Base-by-base conservation (phyloP, 2,113 vertebrate species). In the Zapus hudsonius region DNA sequence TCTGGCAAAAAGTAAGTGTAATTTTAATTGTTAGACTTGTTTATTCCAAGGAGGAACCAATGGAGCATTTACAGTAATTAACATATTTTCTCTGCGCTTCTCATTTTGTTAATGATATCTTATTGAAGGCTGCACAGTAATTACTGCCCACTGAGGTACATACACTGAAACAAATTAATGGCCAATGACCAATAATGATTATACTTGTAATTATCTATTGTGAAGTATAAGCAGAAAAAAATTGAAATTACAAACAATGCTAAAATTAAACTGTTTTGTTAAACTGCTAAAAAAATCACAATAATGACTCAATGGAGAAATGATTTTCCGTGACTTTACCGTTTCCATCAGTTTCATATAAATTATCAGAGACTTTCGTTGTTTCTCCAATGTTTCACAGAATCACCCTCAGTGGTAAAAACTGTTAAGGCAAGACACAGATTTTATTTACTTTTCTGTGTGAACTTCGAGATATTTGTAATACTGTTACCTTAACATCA, bases 91-190 rank as follows among this genome's bases (percentile, higher is more conserved):
- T 98, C 91, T 96, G 96, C 96, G 97, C 94, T 98, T 98, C 97
- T 98, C 96, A 98, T 98, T 98, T 98, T 98, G 97, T 97, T 98
- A 98, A 98, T 98, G 98, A 96, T 98, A 98, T 97, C 87, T 97
- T 97, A 98, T 97, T 97, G 97, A 98, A 98, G 97, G 92, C 96
- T 97, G 95, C 97, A 95, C 91, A 96, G 96, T 98, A 98, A 98
- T 98, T 98, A 98, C 97, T 98, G 98, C 97, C 97, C 97, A 98
- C 97, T 93, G 97, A 98, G 98, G 98, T 98, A 98, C 90, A 94
- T 96, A 96, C 42, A 94, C 97, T 93, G 96, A 97, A 98, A 97
- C 97, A 98, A 98, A 98, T 98, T 98, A 98, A 98, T 98, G 98
- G 97, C 98, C 98, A 98, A 98, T 98, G 98, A 98, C 97, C 98